Conservation (phyloP, 2,113 vertebrate genomes). For the Bubalus kerabau region DNA sequence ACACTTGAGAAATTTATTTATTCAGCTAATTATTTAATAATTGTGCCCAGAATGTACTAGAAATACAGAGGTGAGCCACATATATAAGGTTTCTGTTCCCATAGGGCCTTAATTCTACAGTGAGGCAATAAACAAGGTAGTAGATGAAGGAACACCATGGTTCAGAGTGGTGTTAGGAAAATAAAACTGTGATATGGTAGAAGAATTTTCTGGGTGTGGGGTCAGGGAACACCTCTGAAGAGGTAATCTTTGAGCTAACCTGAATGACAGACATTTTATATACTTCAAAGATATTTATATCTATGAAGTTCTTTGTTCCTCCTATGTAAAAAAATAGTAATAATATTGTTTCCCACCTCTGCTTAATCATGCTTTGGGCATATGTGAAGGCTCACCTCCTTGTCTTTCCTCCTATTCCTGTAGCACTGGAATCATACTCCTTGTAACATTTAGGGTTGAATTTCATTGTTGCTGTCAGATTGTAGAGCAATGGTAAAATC, state of each 20-base stretch:
- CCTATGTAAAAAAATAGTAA: background rate
- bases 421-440: background rate
- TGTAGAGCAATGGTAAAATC: background rate
- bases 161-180: background rate
- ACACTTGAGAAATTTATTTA: background rate
- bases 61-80: background rate
- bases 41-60: background rate
- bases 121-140: background rate
- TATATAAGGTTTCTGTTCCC: background rate
- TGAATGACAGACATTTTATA: background rate
- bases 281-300: background rate
- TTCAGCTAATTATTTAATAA: conserved; percentile 3
- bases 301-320: conserved; percentile 14
- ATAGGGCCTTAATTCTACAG: background rate
- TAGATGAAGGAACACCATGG: background rate
- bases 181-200: background rate
- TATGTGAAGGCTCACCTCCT: background rate
- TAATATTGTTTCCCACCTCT: background rate
- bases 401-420: background rate
- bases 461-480: background rate
- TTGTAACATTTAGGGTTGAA: background rate
- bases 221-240: background rate
- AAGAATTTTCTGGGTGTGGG: background rate
- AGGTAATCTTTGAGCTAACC: background rate
- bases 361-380: background rate